Percentiles rank a stretch among this genome's conserved stretches.
phyloP scores from a whole-genome alignment of 2,113 vertebrate genomes.

The Ptilorrhoa leucosticta region DNA sequence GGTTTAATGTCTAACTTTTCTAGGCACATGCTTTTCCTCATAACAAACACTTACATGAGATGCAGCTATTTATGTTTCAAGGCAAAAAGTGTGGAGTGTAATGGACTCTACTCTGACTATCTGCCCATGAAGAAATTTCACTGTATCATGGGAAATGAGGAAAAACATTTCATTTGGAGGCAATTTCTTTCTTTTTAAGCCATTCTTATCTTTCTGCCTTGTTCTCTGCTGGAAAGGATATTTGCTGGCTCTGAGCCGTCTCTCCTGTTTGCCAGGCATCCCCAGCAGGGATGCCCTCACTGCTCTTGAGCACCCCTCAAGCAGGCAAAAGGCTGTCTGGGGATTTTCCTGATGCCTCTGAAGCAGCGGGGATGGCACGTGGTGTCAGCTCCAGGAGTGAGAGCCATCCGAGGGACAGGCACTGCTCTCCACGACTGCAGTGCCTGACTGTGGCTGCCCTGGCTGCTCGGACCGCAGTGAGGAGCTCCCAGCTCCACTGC shows the following conservation, averaged over 20 bases:
- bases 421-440: background rate
- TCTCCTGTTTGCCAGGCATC: background rate
- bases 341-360: background rate
- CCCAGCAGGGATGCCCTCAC: no score
- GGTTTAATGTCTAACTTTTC: conserved; percentile 65
- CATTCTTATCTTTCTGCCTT: background rate
- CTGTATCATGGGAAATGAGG: background rate
- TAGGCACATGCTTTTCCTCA: conserved; percentile 40
- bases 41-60: conserved; percentile 62
- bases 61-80: conserved; percentile 64
- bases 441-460: background rate
- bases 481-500: background rate
- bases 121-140: background rate
- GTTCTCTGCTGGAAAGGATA: background rate
- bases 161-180: conserved; percentile 18
- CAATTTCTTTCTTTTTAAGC: conserved; percentile 3
- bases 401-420: rapidly evolving
- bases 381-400: background rate
- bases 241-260: background rate
- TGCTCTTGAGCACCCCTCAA: background rate
- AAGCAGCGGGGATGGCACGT: rapidly evolving
- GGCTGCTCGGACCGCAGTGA: background rate
- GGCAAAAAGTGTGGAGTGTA: conserved; percentile 39
- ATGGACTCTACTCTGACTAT: conserved; percentile 43
- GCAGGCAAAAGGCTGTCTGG: rapidly evolving